phyloP scores from a whole-genome alignment of 2,888 invertebrate species.

The Tethea ocularis region DNA sequence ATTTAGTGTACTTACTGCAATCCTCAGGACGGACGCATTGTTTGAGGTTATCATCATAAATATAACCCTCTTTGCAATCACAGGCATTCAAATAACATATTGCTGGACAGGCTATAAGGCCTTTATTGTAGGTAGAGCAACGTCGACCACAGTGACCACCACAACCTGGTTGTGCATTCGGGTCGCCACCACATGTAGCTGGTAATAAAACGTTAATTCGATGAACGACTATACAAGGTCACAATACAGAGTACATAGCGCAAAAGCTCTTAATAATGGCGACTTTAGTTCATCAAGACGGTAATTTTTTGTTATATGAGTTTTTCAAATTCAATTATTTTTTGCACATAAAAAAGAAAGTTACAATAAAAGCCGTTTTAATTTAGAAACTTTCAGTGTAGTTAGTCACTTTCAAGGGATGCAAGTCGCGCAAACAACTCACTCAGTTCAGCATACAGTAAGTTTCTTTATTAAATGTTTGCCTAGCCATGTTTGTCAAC shows the following conservation, averaged over 20 bases:
- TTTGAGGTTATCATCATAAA: slow-evolving; percentile 26
- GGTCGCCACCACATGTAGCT: slow-evolving; percentile 38
- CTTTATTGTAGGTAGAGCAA: slow-evolving; percentile 30
- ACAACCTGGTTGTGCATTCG: slow-evolving; percentile 39
- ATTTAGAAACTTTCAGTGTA: too few relatives aligned
- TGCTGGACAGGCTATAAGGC: slow-evolving; percentile 11
- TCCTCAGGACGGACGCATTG: slow-evolving; percentile 35
- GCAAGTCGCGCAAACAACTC: too few relatives aligned
- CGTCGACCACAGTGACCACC: slow-evolving; percentile 35
- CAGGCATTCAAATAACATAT: slow-evolving; percentile 31
- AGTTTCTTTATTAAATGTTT: too few relatives aligned
- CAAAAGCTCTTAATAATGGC: too few relatives aligned
- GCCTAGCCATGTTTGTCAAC: background rate
- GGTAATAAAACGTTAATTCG: slow-evolving; percentile 6
- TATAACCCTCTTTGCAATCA: slow-evolving; percentile 35
- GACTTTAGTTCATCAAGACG: too few relatives aligned
- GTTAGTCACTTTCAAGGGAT: too few relatives aligned
- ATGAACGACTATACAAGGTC: slow-evolving; percentile 14
- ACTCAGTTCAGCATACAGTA: too few relatives aligned
- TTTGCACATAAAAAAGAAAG: too few relatives aligned
- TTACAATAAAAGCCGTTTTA: too few relatives aligned
- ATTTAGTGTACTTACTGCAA: slow-evolving; percentile 35
- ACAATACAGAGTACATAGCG: too few relatives aligned
- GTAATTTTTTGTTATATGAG: too few relatives aligned
- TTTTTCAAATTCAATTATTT: too few relatives aligned